Evolutionary conservation across 2,797 vertebrate species (phyloP).

Genomic region (Scolopax rusticola): DNA sequence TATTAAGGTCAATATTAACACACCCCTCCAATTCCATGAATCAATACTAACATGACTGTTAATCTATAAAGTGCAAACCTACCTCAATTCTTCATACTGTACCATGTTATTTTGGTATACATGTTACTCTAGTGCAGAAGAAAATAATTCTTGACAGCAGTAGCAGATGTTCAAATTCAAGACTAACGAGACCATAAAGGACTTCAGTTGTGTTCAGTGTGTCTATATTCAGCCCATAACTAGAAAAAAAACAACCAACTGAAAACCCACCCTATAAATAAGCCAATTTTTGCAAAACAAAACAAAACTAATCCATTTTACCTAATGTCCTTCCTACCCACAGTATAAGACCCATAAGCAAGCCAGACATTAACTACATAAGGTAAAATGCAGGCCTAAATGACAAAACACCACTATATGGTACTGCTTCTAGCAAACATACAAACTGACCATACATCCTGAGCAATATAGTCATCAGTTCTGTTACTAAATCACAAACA

Average conservation of each 20-base stretch:
- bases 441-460: not conserved
- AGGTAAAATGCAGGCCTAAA: not conserved
- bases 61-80: not conserved
- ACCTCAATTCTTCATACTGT: not conserved
- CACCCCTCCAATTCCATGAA: not conserved
- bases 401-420: not conserved
- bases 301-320: not conserved
- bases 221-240: not conserved
- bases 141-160: not conserved
- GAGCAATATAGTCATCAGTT: not conserved
- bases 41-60: not conserved
- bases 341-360: not conserved
- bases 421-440: not conserved
- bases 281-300: not conserved
- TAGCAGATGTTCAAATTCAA: not conserved
- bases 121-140: not conserved
- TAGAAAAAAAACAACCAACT: not conserved
- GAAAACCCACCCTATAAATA: not conserved
- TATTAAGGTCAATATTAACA: not conserved
- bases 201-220: not conserved
- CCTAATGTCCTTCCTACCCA: not conserved
- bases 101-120: not conserved
- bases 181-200: not conserved
- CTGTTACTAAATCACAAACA: not conserved
- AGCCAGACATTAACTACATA: not conserved